Conservation (phyloP, 2,888 invertebrate genomes). For the Eremobia ochroleuca region DNA sequence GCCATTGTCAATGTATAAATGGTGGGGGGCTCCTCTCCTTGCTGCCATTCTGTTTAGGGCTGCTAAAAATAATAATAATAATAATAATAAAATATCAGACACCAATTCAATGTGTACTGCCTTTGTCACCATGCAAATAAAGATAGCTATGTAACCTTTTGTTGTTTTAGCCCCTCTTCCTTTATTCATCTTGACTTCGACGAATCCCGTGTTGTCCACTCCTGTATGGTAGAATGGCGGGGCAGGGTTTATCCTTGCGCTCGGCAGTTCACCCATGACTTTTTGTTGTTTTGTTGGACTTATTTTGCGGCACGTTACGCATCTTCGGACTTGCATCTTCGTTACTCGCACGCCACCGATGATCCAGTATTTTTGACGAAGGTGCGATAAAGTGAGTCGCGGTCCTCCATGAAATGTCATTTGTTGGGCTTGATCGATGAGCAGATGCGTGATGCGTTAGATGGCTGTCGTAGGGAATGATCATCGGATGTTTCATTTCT, state of each 20-base stretch:
- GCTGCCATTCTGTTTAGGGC: slow-evolving; percentile 24
- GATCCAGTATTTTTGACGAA: slow-evolving; percentile 3
- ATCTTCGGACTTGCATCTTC: slow-evolving; percentile 3
- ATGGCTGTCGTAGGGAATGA: background rate
- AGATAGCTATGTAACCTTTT: slow-evolving; percentile 22
- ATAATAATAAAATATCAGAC: no score
- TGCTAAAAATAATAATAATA: no score
- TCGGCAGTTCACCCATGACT: slow-evolving; percentile 27
- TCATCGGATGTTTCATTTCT: background rate
- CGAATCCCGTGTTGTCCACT: slow-evolving; percentile 31
- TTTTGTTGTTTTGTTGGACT: background rate
- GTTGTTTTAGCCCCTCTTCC: slow-evolving; percentile 15
- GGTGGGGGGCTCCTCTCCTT: slow-evolving; percentile 6
- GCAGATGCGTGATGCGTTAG: background rate
- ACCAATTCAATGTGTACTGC: slow-evolving; percentile 27
- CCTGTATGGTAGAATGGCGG: slow-evolving; percentile 24
- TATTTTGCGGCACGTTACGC: background rate
- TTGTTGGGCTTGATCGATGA: slow-evolving; percentile 10
- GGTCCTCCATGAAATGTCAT: background rate
- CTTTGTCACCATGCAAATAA: slow-evolving; percentile 28
- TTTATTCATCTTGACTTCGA: slow-evolving; percentile 26
- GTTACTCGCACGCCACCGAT: background rate
- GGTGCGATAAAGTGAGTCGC: background rate
- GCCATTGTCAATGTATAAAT: slow-evolving; percentile 28
- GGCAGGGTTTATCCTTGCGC: slow-evolving; percentile 7